Base-by-base conservation (phyloP, 92 coral and sea anemone species). In the Plumapathes pennacea region DNA sequence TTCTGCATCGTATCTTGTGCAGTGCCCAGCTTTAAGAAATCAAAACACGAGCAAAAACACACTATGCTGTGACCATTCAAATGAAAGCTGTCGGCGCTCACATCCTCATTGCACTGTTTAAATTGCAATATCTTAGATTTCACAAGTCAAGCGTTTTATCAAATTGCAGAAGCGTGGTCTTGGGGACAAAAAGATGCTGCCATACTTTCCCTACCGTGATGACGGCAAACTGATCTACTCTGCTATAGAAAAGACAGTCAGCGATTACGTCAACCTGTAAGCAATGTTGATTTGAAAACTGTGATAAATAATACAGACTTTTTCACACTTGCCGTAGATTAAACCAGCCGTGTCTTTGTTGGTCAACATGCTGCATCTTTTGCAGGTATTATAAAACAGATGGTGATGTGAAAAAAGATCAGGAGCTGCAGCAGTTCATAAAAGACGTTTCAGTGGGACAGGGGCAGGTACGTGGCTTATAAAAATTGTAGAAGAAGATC, bases 191-290 rank as follows among this genome's bases (percentile, higher is more conserved):
- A 30, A 21, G 0, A 77, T 58, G 17, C 44, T 77, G 14, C 84
- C 84, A 10, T 77, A 77, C 48, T 77, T 57, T 60, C 84, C 84
- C 21, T 77, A 77, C 63, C 60, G 84, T 39, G 84, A 77, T 15
- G 84, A 77, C 45, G 84, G 84, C 9, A 24, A 59, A 30, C 55
- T 77, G 6, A 77, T 77, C 31, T 57, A 77, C n/a, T 36, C 34
- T 4, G 44, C 55, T 8, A 68, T 77, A 18, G 32, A 64, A 23
- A 32, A 33, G 21, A 45, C 68, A 59, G 77, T 62, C 52, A 60
- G 51, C 5, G 84, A 77, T 67, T 77, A 59, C 69, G 60, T 77
- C 38, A 59, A 60, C 43, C 43, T 27, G 84, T 77, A 52, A 38
- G 84, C 60, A 4, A 2, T n/a, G n/a, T n/a, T n/a, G n/a, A n/a